Evolutionary conservation across 2,113 vertebrate species (phyloP).

Genomic region (Epinephelus fuscoguttatus): DNA sequence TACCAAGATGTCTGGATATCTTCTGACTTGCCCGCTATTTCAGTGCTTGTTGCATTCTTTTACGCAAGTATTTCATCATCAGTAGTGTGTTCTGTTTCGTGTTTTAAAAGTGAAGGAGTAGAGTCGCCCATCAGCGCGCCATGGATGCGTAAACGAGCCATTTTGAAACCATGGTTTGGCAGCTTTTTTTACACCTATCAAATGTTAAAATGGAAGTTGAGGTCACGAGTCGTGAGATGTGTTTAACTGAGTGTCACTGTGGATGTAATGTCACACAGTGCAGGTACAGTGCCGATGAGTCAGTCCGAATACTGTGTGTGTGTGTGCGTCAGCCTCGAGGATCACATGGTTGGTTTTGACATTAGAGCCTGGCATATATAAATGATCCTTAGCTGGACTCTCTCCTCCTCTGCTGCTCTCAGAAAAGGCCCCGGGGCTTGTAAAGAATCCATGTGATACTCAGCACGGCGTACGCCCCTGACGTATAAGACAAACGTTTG

Average conservation of each 20-base stretch:
- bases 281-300: neutral
- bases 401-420: neutral
- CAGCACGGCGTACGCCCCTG: conserved; percentile 35
- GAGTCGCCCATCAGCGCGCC: neutral
- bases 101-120: neutral
- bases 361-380: conserved; percentile 21
- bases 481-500: conserved; percentile 72
- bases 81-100: neutral
- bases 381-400: conserved; percentile 17
- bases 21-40: neutral
- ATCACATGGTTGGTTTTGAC: conserved; percentile 31
- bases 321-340: neutral
- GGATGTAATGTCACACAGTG: neutral
- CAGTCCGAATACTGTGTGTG: neutral
- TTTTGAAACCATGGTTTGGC: neutral
- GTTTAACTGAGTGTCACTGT: neutral
- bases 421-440: conserved; percentile 35
- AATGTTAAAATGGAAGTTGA: neutral
- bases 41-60: neutral
- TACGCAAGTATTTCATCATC: neutral
- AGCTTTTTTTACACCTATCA: too few relatives aligned
- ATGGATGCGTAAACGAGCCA: neutral
- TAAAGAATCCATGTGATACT: conserved; percentile 51
- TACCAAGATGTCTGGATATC: neutral
- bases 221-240: neutral